Conservation (phyloP, 2,797 vertebrate species). For the Microctenopoma steveboyesi region DNA sequence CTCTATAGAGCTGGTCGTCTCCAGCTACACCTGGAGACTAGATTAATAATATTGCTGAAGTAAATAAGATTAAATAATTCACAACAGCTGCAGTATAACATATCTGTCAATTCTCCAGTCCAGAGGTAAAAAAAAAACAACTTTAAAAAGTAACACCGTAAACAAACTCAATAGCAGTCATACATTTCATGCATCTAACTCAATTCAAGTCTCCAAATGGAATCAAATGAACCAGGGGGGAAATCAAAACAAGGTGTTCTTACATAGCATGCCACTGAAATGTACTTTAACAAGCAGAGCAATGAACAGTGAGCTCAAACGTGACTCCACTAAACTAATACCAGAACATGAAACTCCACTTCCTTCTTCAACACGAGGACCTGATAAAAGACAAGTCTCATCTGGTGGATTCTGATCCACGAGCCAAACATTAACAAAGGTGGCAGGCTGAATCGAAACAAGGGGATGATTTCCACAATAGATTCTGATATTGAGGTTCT, state of each 20-base stretch:
- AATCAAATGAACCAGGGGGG: constrained; percentile 35
- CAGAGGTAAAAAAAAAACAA: constrained; percentile 60
- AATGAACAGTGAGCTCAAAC: constrained; percentile 60
- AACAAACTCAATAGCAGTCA: constrained; percentile 53
- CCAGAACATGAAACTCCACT: constrained; percentile 36
- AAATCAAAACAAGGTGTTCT: constrained; percentile 37
- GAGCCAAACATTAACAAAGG: constrained; percentile 37
- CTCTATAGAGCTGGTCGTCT: not conserved
- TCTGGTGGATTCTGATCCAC: constrained; percentile 50
- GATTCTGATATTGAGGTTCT: constrained; percentile 24
- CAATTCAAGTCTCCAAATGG: constrained; percentile 42
- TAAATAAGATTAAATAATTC: constrained; percentile 11
- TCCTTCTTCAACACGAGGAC: constrained; percentile 26
- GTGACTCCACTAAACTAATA: constrained; percentile 41
- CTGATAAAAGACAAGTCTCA: constrained; percentile 45
- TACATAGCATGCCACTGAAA: constrained; percentile 58
- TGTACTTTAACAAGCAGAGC: constrained; percentile 68
- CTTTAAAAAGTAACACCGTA: constrained; percentile 51
- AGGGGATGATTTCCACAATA: constrained; percentile 24
- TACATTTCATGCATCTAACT: constrained; percentile 58
- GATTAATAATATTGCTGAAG: constrained; percentile 10
- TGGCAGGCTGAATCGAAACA: constrained; percentile 46
- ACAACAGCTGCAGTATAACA: constrained; percentile 14
- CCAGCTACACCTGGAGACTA: not conserved
- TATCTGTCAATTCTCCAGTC: constrained; percentile 66